Evolutionary conservation across 2,888 invertebrate species (phyloP).

Genomic region (Ischnura elegans): DNA sequence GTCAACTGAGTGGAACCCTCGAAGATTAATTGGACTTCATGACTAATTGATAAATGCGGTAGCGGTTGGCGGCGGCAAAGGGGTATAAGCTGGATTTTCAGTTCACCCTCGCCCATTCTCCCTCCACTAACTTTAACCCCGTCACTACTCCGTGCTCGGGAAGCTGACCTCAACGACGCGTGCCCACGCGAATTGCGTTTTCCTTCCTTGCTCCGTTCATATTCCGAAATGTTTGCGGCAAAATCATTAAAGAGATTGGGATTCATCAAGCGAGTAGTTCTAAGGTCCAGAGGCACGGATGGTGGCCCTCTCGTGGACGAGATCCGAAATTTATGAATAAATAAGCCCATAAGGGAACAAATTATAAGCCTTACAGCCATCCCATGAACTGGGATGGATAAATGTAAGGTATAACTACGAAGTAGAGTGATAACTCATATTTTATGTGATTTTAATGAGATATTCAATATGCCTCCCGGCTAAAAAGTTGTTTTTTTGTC

Average conservation of each 20-base stretch:
- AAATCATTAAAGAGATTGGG: neutral
- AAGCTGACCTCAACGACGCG: neutral
- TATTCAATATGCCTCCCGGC: too few species aligned
- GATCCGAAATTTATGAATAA: too few species aligned
- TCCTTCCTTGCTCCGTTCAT: neutral
- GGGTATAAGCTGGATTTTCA: neutral
- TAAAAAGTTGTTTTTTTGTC: too few species aligned
- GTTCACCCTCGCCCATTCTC: neutral
- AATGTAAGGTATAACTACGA: too few species aligned
- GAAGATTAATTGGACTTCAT: conserved; percentile 52
- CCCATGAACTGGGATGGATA: too few species aligned
- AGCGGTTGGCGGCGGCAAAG: neutral
- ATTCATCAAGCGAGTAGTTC: neutral
- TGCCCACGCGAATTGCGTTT: neutral
- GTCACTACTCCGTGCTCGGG: neutral
- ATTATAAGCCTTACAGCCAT: too few species aligned
- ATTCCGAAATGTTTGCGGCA: neutral
- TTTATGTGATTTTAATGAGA: too few species aligned
- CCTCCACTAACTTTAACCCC: neutral
- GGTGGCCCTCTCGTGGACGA: too few species aligned
- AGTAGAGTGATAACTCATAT: too few species aligned
- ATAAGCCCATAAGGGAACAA: too few species aligned
- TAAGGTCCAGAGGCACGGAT: too few species aligned
- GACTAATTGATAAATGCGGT: conserved; percentile 47
- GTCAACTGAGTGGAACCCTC: conserved; percentile 33